Base-by-base conservation (phyloP, 1,140 invertebrate genomes). In the Bombyx mandarina region DNA sequence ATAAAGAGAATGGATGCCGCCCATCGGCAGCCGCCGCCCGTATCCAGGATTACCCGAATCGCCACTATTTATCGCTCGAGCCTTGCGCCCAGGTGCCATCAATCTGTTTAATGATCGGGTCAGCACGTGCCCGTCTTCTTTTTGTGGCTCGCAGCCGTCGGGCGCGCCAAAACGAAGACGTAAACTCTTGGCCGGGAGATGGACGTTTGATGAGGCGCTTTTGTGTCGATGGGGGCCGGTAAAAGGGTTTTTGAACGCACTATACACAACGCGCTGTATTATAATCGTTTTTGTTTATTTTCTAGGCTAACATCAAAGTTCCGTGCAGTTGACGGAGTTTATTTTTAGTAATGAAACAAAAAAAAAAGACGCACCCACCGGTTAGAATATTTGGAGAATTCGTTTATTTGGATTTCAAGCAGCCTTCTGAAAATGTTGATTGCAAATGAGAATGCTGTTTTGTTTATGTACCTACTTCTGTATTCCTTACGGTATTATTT, bases 71-170 rank as follows among this genome's bases (percentile, higher is more conserved):
- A 86, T 86, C 81, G 83, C 81, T 75, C 75, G 71, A 80, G 79
- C 79, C 83, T 80, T 78, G 74, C 83, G 72, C 79, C 79, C 83
- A 86, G 83, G 83, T 86, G 79, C 83, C 74, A 86, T 86, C 83
- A 82, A 86, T 86, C 83, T 86, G 77, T 86, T 86, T 86, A 86
- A 86, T 86, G 83, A 86, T 84, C 83, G 81, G 83, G 83, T 86
- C 83, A 86, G 81, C 82, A 83, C 79, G 75, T 80, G 71, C 77
- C 83, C 81, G 84, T 67, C 62, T 62, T 79, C 79, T 86, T 86
- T 86, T 86, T 86, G 70, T 68, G 66, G 63, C 66, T 66, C 63
- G 66, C 74, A 66, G 60, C 66, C 58, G 52, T 57, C 50, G 60
- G 65, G 57, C 54, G 61, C 45, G 55, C 62, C 73, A 77, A 81